Percentiles rank a stretch among this genome's conserved stretches.
Conservation (phyloP, 2,797 vertebrate species). For the Helicolenus hilgendorfi region DNA sequence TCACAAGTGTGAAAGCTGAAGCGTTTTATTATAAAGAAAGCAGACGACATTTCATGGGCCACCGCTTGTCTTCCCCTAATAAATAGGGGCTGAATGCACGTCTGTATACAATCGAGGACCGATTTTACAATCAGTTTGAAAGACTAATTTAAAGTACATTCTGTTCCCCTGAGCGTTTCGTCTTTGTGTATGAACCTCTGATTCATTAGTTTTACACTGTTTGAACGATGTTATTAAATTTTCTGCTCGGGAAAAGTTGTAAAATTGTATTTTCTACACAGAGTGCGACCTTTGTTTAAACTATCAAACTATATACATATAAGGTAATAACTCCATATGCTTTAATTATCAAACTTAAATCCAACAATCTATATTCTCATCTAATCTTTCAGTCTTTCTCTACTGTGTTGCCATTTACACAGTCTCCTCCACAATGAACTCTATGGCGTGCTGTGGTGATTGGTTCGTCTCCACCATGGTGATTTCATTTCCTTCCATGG, state of each 20-base stretch:
- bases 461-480: constrained; percentile 85
- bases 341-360: constrained; percentile 15
- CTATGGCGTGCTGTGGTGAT: constrained; percentile 87
- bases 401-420: constrained; percentile 54
- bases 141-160: constrained; percentile 30
- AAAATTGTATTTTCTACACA: constrained; percentile 16
- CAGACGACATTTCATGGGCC: constrained; percentile 66
- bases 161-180: neutral
- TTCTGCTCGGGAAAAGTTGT: neutral
- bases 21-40: constrained; percentile 87
- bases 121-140: constrained; percentile 52
- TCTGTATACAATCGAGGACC: constrained; percentile 6
- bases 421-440: constrained; percentile 91
- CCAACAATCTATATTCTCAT: neutral
- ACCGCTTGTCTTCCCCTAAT: constrained; percentile 52
- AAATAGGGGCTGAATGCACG: constrained; percentile 54
- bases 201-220: neutral
- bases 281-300: neutral
- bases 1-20: constrained; percentile 66
- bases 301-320: constrained; percentile 39
- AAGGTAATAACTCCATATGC: neutral
- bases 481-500: constrained; percentile 85
- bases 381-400: neutral
- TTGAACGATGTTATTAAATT: constrained; percentile 14
- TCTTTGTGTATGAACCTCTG: neutral